Evolutionary conservation across 1,140 invertebrate genomes (phyloP).

Genomic region (Drosophila kohkoa): DNA sequence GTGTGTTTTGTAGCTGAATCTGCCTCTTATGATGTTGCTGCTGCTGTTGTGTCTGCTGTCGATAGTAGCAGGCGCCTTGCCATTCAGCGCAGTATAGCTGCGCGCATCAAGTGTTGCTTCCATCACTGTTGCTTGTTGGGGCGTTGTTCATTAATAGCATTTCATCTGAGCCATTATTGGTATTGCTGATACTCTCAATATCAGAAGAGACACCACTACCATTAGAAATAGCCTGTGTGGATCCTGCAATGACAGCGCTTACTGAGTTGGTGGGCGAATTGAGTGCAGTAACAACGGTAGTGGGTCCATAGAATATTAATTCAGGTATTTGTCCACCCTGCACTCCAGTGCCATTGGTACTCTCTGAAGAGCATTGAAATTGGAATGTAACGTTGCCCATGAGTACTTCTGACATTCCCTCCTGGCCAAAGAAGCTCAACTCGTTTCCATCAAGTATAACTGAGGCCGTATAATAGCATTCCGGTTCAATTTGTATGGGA

Average conservation of each 20-base stretch:
- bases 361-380: slow-evolving; percentile 97
- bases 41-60: slow-evolving; percentile 64
- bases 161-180: slow-evolving; percentile 59
- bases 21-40: slow-evolving; percentile 58
- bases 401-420: slow-evolving; percentile 95
- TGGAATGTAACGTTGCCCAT: slow-evolving; percentile 96
- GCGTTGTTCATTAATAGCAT: slow-evolving; percentile 27
- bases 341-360: slow-evolving; percentile 96
- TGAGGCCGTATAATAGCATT: slow-evolving; percentile 95
- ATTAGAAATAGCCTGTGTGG: slow-evolving; percentile 19
- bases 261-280: slow-evolving; percentile 79
- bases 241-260: slow-evolving; percentile 67
- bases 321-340: slow-evolving; percentile 98
- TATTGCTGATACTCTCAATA: slow-evolving; percentile 34
- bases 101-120: slow-evolving; percentile 72
- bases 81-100: slow-evolving; percentile 74
- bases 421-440: slow-evolving; percentile 97
- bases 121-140: slow-evolving; percentile 36
- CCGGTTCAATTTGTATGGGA: slow-evolving; percentile 96
- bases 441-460: slow-evolving; percentile 95
- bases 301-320: slow-evolving; percentile 95
- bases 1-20: slow-evolving; percentile 54
- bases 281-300: slow-evolving; percentile 84
- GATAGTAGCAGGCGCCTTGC: slow-evolving; percentile 67
- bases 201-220: slow-evolving; percentile 23